phyloP scores from a whole-genome alignment of 1,140 invertebrate genomes.

The Tetramorium parvispinum region DNA sequence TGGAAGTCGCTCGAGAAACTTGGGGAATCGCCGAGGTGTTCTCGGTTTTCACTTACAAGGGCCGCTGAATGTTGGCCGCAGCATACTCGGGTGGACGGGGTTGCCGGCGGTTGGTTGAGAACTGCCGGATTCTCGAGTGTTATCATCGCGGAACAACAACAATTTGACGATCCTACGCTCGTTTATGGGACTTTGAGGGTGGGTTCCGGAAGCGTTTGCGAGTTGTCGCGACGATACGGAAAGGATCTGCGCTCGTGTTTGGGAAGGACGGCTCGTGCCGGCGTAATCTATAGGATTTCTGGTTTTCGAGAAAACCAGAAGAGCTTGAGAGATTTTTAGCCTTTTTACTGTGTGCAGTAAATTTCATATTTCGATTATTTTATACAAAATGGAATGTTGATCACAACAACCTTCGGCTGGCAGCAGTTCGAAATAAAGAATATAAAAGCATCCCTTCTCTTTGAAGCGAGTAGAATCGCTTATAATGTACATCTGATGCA shows the following conservation, averaged over 20 bases:
- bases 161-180: constrained; percentile 25
- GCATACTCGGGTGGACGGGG: constrained; percentile 4
- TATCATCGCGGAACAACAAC: constrained; percentile 41
- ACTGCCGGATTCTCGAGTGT: constrained; percentile 26
- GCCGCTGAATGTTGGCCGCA: constrained; percentile 3
- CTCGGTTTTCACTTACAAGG: constrained; percentile 42
- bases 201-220: not conserved
- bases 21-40: constrained; percentile 43
- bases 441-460: constrained; percentile 41
- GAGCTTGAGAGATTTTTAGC: not conserved
- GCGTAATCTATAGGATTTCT: not conserved
- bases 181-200: not conserved
- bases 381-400: constrained; percentile 26
- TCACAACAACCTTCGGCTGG: constrained; percentile 31
- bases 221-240: not conserved
- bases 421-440: constrained; percentile 3
- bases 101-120: constrained; percentile 17
- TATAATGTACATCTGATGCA: constrained; percentile 49
- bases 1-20: constrained; percentile 42
- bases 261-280: not conserved
- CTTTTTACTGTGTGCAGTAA: not conserved
- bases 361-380: constrained; percentile 38
- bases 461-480: constrained; percentile 39
- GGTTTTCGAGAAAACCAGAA: not conserved
- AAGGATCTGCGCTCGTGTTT: not conserved